Percentiles rank a stretch among this genome's conserved stretches.
These are phyloP conservation scores for Percopsis transmontana DNA, from an alignment of 2,113 vertebrate species.

Conservation along the genomic window DNA sequence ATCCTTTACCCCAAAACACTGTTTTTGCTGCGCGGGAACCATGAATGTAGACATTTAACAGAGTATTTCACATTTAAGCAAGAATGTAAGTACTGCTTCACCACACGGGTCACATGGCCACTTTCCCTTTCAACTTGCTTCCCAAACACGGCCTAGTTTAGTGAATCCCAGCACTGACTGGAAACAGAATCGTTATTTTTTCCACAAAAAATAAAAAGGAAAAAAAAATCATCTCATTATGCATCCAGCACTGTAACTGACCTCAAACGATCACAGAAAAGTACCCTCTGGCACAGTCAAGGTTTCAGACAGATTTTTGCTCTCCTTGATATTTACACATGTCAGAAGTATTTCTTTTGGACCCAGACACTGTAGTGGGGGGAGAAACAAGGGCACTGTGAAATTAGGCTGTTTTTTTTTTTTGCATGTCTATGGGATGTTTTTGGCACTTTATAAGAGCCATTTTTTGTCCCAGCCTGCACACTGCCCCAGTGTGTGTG, in stretches of 20 bases:
- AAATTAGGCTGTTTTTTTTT: slow-evolving; percentile 48
- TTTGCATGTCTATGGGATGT: slow-evolving; percentile 49
- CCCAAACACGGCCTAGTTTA: slow-evolving; percentile 1
- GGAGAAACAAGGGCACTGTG: slow-evolving; percentile 21
- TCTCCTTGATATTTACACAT: slow-evolving; percentile 72
- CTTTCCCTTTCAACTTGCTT: slow-evolving; percentile 10
- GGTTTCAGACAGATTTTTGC: slow-evolving; percentile 37
- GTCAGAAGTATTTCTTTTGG: slow-evolving; percentile 69
- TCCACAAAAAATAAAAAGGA: not conserved
- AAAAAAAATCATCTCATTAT: slow-evolving; percentile 52
- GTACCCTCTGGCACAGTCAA: slow-evolving; percentile 34
- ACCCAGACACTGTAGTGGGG: slow-evolving; percentile 15
- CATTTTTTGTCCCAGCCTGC: slow-evolving; percentile 37
- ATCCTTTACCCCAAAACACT: slow-evolving; percentile 99
- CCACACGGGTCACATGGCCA: not conserved
- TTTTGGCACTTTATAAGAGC: slow-evolving; percentile 41
- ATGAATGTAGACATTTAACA: slow-evolving; percentile 99
- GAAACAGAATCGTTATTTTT: slow-evolving; percentile 47
- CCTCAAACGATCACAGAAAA: slow-evolving; percentile 37
- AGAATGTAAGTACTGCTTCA: slow-evolving; percentile 91
- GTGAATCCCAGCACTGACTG: slow-evolving; percentile 2
- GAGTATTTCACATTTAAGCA: slow-evolving; percentile 99
- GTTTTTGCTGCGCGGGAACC: slow-evolving; percentile 99
- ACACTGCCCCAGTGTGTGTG: slow-evolving; percentile 45
- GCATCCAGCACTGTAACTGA: slow-evolving; percentile 23